These are phyloP conservation scores for Drosophila mettleri DNA, from an alignment of 2,888 invertebrate genomes.

Conservation along the genomic window DNA sequence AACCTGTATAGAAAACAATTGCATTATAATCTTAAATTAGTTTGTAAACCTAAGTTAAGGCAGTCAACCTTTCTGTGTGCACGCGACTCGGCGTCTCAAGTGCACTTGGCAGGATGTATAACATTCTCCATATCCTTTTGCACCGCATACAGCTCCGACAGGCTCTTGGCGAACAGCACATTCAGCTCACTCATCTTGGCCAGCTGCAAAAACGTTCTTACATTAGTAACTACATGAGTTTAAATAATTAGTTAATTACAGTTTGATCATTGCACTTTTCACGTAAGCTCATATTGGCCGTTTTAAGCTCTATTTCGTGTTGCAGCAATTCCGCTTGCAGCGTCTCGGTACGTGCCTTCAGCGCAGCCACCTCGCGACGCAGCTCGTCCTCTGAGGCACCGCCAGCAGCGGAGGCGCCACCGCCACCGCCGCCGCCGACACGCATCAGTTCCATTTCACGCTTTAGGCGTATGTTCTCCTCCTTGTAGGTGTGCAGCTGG, in stretches of 20 bases:
- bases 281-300: slow-evolving; percentile 84
- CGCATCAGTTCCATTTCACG: slow-evolving; percentile 90
- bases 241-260: slow-evolving; percentile 84
- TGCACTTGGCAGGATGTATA: slow-evolving; percentile 84
- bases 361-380: slow-evolving; percentile 89
- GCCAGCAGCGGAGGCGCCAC: slow-evolving; percentile 85
- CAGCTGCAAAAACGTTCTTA: slow-evolving; percentile 67
- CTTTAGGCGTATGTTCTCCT: slow-evolving; percentile 94
- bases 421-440: slow-evolving; percentile 84
- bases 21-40: neutral
- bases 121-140: slow-evolving; percentile 85
- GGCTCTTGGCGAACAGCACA: slow-evolving; percentile 83
- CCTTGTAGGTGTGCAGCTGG: slow-evolving; percentile 96
- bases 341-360: slow-evolving; percentile 93
- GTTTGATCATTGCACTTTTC: slow-evolving; percentile 90
- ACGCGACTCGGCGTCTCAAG: slow-evolving; percentile 84
- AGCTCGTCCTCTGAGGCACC: slow-evolving; percentile 90
- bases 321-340: slow-evolving; percentile 92
- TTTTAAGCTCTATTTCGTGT: slow-evolving; percentile 93
- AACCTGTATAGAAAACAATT: slow-evolving; percentile 57
- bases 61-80: slow-evolving; percentile 79
- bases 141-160: slow-evolving; percentile 83
- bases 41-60: neutral
- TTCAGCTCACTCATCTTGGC: slow-evolving; percentile 83
- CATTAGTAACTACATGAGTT: neutral